Conservation (phyloP, 1,140 invertebrate genomes). For the Andricus grossulariae region DNA sequence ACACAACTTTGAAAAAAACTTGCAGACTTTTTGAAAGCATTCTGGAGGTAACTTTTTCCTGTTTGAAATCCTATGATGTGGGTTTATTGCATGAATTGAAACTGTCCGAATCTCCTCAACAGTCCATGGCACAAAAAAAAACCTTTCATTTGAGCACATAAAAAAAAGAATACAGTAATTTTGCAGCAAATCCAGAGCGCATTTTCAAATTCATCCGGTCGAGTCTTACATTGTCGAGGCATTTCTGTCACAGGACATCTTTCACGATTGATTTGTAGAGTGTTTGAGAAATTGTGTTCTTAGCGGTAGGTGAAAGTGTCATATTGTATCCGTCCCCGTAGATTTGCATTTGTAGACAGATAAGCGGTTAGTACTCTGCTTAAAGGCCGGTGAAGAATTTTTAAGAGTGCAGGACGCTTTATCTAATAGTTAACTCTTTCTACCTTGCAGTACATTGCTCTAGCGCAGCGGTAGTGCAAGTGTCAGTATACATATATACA, state of each 20-base stretch:
- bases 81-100: neutral
- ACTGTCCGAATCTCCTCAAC: neutral
- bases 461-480: constrained; percentile 47
- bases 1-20: constrained; percentile 17
- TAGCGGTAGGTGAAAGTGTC: constrained; percentile 62
- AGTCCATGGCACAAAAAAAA: neutral
- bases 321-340: constrained; percentile 74
- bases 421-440: constrained; percentile 71
- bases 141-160: neutral
- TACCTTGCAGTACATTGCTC: constrained; percentile 63
- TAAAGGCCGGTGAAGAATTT: constrained; percentile 65
- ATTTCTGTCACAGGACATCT: constrained; percentile 31
- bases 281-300: constrained; percentile 47
- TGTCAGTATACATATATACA: constrained; percentile 5
- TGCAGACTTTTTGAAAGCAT: neutral
- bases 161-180: neutral
- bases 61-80: neutral
- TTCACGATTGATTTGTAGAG: constrained; percentile 51
- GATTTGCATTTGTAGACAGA: constrained; percentile 65
- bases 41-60: constrained; percentile 18
- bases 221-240: neutral
- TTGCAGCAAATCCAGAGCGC: neutral
- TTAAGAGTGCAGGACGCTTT: constrained; percentile 74
- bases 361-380: constrained; percentile 69
- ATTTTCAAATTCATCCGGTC: constrained; percentile 12